Base-by-base conservation (phyloP, 2,888 invertebrate species). In the Eumacrocentrus americanus region DNA sequence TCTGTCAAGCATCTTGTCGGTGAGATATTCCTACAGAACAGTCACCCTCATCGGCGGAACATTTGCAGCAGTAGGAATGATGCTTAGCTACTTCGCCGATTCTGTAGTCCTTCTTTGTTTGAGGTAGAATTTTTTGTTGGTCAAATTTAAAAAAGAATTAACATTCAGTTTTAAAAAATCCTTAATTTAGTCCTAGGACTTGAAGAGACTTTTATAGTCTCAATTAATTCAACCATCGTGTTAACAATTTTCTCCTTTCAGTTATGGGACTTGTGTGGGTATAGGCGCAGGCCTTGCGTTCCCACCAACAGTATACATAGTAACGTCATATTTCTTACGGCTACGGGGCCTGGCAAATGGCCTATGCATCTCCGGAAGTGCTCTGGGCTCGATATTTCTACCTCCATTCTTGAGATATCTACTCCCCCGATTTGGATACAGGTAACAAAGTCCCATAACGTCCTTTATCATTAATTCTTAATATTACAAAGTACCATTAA, bases 291-390 rank as follows among this genome's bases (percentile, higher is more conserved):
- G 94, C 0, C 81, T 94, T 6, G 89, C 92, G 0, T 94, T 94
- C 82, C 94, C 94, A 0, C 93, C 94, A 2, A 94, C 94, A 0
- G 92, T 94, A 34, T 93, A 94, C 81, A 93, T 94, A 69, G 93
- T 94, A 67, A 92, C 92, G 52, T 91, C 91, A 61, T 94, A 94
- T 82, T 94, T 94, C 81, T 88, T 91, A 40, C 85, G 88, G 47
- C 82, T 89, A 7, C 84, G 93, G 44, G 94, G 94, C 0, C 83
- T 94, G 11, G 94, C 94, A 42, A 94, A 94, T 80, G 94, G 94
- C 0, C 87, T 94, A 18, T 94, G 94, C 72, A 93, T 94, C 83
- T 93, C 93, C 0, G 94, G 94, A 12, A 92, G 92, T 69, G 92
- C 94, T 0, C 85, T 94, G 66, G 94, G 94, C 11, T 91, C 92